These are phyloP conservation scores for Pseudomyrmex dendroicus DNA, from an alignment of 1,140 invertebrate genomes.

Conservation along the genomic window DNA sequence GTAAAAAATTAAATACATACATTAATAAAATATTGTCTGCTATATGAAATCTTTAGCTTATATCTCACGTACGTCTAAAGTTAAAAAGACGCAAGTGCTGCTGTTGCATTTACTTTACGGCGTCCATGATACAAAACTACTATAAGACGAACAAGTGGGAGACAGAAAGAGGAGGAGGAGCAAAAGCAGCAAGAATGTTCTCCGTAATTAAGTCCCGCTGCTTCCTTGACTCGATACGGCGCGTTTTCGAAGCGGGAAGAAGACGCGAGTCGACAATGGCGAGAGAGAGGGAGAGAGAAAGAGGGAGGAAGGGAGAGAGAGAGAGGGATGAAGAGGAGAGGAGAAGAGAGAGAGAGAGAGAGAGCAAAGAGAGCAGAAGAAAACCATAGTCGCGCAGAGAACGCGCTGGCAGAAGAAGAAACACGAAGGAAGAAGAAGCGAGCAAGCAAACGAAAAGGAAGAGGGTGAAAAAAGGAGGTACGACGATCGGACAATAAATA, in stretches of 20 bases:
- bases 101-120: constrained; percentile 42
- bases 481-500: constrained; percentile 81
- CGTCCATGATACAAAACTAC: constrained; percentile 37
- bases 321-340: not conserved
- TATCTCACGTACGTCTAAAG: constrained; percentile 25
- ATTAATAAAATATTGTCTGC: constrained; percentile 4
- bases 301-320: not conserved
- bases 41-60: constrained; percentile 10
- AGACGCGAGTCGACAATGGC: constrained; percentile 27
- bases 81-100: constrained; percentile 26
- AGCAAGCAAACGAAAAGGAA: constrained; percentile 24
- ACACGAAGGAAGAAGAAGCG: constrained; percentile 44
- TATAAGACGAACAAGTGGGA: constrained; percentile 12
- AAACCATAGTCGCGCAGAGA: constrained; percentile 9
- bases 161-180: constrained; percentile 8
- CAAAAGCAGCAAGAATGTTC: constrained; percentile 73
- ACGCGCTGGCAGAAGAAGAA: constrained; percentile 52
- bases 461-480: constrained; percentile 73
- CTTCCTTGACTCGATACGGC: constrained; percentile 74
- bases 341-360: not conserved
- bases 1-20: constrained; percentile 5
- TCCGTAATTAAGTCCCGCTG: constrained; percentile 83
- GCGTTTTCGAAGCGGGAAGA: constrained; percentile 51
- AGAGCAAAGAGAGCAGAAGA: constrained; percentile 30
- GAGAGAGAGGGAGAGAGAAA: constrained; percentile 11